Evolutionary conservation across 2,797 vertebrate genomes (phyloP).

Genomic region (Geotrypetes seraphini): DNA sequence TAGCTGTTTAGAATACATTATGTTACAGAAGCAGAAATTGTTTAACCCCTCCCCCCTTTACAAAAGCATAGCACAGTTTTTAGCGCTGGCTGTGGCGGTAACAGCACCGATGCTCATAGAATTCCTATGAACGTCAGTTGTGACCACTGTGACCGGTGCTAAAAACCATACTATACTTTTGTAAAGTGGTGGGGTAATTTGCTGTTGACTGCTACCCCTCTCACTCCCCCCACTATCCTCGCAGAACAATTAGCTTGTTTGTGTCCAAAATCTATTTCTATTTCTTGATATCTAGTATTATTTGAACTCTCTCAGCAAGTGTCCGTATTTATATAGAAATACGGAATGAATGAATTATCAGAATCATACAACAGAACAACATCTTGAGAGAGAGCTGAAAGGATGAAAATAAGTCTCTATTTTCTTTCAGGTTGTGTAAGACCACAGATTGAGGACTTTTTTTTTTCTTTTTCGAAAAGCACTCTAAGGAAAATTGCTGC

Average conservation of each 20-base stretch:
- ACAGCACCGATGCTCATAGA: too few species aligned
- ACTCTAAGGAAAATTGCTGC: constrained; percentile 4
- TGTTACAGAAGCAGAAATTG: neutral
- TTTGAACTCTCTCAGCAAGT: neutral
- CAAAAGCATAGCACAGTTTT: too few species aligned
- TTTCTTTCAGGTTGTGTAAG: neutral
- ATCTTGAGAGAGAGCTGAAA: neutral
- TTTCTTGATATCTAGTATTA: neutral
- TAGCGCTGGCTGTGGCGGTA: too few species aligned
- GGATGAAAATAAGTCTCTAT: neutral
- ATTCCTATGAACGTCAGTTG: too few species aligned
- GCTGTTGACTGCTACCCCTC: too few species aligned
- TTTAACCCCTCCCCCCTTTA: too few species aligned
- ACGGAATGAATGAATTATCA: neutral
- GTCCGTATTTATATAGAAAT: neutral
- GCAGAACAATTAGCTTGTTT: too few species aligned
- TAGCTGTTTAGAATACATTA: neutral
- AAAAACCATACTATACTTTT: too few species aligned
- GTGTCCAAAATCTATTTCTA: neutral
- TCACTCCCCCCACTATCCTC: neutral
- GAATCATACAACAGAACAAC: neutral
- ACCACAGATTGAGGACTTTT: neutral
- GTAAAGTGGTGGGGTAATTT: too few species aligned
- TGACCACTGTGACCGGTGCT: too few species aligned
- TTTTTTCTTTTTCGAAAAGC: too few species aligned